These are phyloP conservation scores for Eunapius fragilis DNA, from an alignment of 37 sponge, comb jelly and placozoan species.

Conservation along the genomic window DNA sequence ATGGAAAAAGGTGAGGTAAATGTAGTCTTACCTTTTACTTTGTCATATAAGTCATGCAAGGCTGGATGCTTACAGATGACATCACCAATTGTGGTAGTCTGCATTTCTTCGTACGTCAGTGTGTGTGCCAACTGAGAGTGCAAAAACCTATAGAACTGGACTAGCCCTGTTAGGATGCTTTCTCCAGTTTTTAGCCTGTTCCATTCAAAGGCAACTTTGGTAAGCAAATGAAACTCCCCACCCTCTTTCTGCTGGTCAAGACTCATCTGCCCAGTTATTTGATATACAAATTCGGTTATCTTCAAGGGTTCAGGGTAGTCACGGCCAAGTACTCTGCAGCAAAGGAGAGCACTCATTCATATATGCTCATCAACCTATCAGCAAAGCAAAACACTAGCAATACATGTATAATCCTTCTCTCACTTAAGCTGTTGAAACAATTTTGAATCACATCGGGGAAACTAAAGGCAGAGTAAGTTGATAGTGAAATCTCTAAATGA, in stretches of 20 bases:
- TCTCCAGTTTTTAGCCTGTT: constrained; percentile 46
- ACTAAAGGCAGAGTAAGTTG: background rate
- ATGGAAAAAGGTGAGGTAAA: background rate
- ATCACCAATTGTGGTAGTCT: constrained; percentile 40
- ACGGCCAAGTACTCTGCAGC: background rate
- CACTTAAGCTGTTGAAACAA: background rate
- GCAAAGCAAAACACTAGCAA: background rate
- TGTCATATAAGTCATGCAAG: constrained; percentile 48
- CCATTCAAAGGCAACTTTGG: constrained; percentile 47
- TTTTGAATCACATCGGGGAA: background rate
- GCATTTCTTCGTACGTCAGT: constrained; percentile 56
- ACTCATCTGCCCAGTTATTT: background rate
- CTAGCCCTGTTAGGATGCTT: constrained; percentile 50
- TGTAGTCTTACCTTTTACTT: constrained; percentile 59
- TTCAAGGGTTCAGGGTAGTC: background rate
- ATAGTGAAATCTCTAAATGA: too few relatives aligned
- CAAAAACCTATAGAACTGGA: constrained; percentile 85
- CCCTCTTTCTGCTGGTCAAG: constrained; percentile 37
- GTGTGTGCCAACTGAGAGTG: constrained; percentile 66
- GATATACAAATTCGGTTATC: background rate
- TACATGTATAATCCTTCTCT: background rate
- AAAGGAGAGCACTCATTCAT: background rate
- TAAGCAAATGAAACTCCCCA: constrained; percentile 24
- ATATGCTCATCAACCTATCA: too few relatives aligned
- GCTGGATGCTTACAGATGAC: constrained; percentile 44